Conservation (phyloP, 2,797 vertebrate species). For the Cyclopterus lumpus region DNA sequence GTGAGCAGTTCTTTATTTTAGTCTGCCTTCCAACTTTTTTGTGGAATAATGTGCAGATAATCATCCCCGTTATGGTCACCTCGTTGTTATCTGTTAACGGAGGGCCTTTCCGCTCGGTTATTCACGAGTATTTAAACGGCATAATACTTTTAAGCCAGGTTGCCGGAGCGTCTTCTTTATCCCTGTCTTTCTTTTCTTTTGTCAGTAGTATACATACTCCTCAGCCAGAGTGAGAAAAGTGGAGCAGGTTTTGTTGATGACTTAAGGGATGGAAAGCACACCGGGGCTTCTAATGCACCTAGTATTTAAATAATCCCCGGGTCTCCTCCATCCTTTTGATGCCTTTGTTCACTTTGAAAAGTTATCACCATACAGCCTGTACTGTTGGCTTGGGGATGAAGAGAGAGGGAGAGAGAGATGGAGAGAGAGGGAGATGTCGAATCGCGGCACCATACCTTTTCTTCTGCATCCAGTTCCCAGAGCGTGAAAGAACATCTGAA, state of each 20-base stretch:
- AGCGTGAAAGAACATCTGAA: constrained; percentile 83
- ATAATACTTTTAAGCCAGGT: constrained; percentile 79
- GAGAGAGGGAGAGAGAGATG: constrained; percentile 26
- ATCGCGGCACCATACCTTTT: constrained; percentile 74
- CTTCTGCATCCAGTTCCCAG: constrained; percentile 77
- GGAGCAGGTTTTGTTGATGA: constrained; percentile 82
- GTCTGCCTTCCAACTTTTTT: background rate
- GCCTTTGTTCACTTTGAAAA: constrained; percentile 86
- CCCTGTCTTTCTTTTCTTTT: constrained; percentile 69
- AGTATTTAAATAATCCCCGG: constrained; percentile 86
- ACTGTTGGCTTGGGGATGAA: constrained; percentile 73
- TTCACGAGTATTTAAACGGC: constrained; percentile 69
- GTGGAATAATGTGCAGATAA: constrained; percentile 32
- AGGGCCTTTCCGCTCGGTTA: constrained; percentile 52
- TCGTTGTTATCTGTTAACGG: constrained; percentile 53
- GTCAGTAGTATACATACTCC: constrained; percentile 74
- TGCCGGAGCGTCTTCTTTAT: constrained; percentile 66
- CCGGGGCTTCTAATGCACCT: constrained; percentile 82
- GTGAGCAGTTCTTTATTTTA: constrained; percentile 15
- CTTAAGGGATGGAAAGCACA: constrained; percentile 82
- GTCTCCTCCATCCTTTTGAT: constrained; percentile 83
- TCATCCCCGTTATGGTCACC: constrained; percentile 31
- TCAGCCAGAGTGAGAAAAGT: constrained; percentile 77
- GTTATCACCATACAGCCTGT: constrained; percentile 83
- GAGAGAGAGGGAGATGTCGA: constrained; percentile 55